Evolutionary conservation across 2,888 invertebrate genomes (phyloP).

Genomic region (Pristionchus maxplancki): DNA sequence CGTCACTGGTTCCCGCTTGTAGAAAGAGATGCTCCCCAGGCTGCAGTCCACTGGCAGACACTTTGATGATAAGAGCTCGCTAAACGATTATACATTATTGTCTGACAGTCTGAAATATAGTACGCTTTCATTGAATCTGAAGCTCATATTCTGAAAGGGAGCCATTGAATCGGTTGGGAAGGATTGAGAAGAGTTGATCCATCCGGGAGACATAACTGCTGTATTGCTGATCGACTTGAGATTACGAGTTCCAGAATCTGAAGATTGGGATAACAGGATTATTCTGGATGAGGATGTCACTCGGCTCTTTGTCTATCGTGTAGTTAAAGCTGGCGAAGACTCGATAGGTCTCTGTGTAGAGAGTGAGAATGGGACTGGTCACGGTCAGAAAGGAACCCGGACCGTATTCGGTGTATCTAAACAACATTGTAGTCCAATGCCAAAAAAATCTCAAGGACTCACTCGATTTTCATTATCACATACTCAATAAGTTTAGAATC

Average conservation of each 20-base stretch:
- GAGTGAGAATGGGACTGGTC: slow-evolving; percentile 25
- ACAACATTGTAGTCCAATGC: not conserved
- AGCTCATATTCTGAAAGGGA: not conserved
- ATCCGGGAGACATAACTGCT: slow-evolving; percentile 3
- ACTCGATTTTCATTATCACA: slow-evolving; percentile 22
- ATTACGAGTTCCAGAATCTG: not conserved
- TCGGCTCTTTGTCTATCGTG: not conserved
- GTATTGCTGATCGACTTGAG: not conserved
- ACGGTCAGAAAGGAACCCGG: not conserved
- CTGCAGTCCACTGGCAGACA: not conserved
- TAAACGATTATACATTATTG: not conserved
- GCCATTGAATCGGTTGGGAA: not conserved
- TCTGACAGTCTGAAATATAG: no score
- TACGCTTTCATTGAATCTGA: not conserved
- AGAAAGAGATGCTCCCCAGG: not conserved
- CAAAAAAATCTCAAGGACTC: not conserved
- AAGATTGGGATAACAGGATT: not conserved
- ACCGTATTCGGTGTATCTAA: not conserved
- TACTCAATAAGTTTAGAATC: not conserved
- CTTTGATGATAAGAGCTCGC: not conserved
- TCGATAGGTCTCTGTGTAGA: slow-evolving; percentile 32
- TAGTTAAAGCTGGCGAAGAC: slow-evolving; percentile 5
- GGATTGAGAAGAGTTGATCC: not conserved
- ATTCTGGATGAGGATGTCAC: not conserved
- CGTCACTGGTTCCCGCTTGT: not conserved